These are phyloP conservation scores for Amphimallon solstitiale DNA, from an alignment of 2,888 invertebrate genomes.

Conservation along the genomic window DNA sequence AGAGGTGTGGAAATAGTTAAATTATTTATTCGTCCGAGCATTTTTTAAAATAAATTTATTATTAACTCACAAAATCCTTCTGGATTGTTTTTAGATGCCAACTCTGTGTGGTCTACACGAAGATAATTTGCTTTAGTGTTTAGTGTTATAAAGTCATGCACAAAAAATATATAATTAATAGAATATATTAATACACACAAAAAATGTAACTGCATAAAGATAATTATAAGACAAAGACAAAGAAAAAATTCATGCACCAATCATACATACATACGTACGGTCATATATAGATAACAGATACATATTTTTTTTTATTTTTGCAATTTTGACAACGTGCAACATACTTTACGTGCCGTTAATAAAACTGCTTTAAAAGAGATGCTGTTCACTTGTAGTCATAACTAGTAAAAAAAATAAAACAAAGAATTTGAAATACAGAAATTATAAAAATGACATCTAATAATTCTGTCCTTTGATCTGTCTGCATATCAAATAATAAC, in stretches of 20 bases:
- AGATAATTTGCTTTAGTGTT: too few relatives aligned
- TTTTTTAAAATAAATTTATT: too few relatives aligned
- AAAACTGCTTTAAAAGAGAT: constrained; percentile 42
- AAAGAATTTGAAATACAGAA: constrained; percentile 43
- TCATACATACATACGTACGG: constrained; percentile 48
- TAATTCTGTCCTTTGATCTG: constrained; percentile 49
- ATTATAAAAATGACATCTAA: constrained; percentile 46
- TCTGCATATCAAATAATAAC: constrained; percentile 50
- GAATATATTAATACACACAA: constrained; percentile 24
- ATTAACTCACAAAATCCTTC: too few relatives aligned
- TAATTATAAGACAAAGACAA: constrained; percentile 32
- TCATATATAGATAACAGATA: constrained; percentile 1
- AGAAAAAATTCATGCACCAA: constrained; percentile 27
- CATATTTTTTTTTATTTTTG: constrained; percentile 21
- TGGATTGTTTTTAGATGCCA: too few relatives aligned
- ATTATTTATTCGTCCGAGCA: too few relatives aligned
- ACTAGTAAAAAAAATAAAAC: constrained; percentile 57
- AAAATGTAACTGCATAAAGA: constrained; percentile 33
- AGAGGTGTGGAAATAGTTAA: too few relatives aligned
- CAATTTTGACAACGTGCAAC: constrained; percentile 33
- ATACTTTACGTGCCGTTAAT: constrained; percentile 35
- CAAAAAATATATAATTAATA: too few relatives aligned
- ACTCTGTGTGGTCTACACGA: too few relatives aligned
- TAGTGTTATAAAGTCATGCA: too few relatives aligned
- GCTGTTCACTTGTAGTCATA: constrained; percentile 64